phyloP scores from a whole-genome alignment of 2,113 vertebrate species.

The Nothoprocta pentlandii region DNA sequence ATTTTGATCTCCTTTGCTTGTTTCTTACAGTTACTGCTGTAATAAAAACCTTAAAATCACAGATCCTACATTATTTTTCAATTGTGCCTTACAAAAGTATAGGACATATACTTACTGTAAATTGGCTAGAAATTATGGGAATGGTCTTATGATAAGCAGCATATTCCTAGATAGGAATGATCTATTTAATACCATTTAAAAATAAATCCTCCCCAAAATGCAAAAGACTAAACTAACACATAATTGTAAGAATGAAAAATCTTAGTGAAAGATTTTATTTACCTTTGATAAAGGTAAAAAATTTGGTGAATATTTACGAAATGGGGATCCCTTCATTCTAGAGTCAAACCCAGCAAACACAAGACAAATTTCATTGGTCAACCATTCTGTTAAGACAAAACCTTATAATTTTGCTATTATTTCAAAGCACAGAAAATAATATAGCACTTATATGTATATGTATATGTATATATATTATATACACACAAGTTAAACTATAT shows the following conservation, averaged over 20 bases:
- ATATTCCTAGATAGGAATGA: not conserved
- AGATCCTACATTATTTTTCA: not conserved
- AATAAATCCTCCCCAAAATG: not conserved
- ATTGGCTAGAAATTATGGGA: not conserved
- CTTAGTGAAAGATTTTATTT: constrained; percentile 33
- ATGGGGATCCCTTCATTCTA: not conserved
- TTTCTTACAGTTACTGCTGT: not conserved
- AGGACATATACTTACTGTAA: not conserved
- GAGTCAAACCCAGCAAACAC: not conserved
- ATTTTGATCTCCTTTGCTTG: not conserved
- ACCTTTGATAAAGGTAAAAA: not conserved
- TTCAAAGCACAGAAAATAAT: not conserved
- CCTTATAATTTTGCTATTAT: not conserved
- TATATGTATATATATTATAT: too few species aligned
- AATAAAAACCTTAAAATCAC: not conserved
- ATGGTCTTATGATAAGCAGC: not conserved
- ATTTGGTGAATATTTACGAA: constrained; percentile 7
- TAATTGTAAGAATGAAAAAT: not conserved
- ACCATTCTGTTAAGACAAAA: not conserved
- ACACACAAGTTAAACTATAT: not conserved
- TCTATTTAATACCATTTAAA: not conserved
- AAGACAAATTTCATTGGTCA: not conserved
- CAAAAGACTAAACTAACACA: not conserved
- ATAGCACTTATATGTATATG: not conserved
- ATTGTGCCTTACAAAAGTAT: not conserved